Conservation (phyloP, 2,888 invertebrate genomes). For the Drosophila picticornis region DNA sequence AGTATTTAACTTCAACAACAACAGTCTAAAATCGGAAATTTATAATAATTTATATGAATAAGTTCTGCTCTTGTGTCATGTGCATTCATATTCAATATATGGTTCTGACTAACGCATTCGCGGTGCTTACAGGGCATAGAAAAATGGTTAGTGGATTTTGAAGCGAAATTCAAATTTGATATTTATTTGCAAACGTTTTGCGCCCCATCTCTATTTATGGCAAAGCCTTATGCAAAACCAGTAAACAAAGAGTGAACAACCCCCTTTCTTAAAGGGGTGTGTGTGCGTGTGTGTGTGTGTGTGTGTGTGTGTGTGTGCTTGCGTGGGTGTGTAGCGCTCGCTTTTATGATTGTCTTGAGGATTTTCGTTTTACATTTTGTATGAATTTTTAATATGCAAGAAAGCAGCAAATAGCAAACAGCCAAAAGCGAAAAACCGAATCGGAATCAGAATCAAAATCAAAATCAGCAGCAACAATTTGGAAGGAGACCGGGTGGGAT, state of each 20-base stretch:
- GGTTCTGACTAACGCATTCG: not conserved
- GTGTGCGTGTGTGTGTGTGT: slow-evolving; percentile 6
- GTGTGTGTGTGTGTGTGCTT: slow-evolving; percentile 9
- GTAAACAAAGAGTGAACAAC: slow-evolving; percentile 1
- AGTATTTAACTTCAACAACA: not conserved
- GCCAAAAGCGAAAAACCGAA: slow-evolving; percentile 71
- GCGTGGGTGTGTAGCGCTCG: slow-evolving; percentile 10
- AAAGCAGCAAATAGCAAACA: slow-evolving; percentile 71
- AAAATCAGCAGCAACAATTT: slow-evolving; percentile 35
- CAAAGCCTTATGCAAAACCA: slow-evolving; percentile 22
- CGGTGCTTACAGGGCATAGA: not conserved
- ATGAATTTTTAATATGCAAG: slow-evolving; percentile 78
- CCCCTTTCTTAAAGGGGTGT: slow-evolving; percentile 31
- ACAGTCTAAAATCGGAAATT: not conserved
- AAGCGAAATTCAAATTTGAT: slow-evolving; percentile 64
- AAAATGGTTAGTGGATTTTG: slow-evolving; percentile 39
- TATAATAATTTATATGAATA: not conserved
- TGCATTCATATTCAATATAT: not conserved
- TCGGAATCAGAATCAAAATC: slow-evolving; percentile 70
- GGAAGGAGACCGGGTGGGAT: not conserved
- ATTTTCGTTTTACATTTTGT: slow-evolving; percentile 79
- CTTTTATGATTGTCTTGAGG: slow-evolving; percentile 80
- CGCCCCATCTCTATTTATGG: slow-evolving; percentile 47
- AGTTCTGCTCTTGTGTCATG: not conserved
- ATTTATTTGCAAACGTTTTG: slow-evolving; percentile 72